A percentile compares a stretch with the other conserved stretches of the same genome.
These are phyloP conservation scores for Lordiphosa collinella DNA, from an alignment of 1,140 invertebrate genomes.

Conservation along the genomic window DNA sequence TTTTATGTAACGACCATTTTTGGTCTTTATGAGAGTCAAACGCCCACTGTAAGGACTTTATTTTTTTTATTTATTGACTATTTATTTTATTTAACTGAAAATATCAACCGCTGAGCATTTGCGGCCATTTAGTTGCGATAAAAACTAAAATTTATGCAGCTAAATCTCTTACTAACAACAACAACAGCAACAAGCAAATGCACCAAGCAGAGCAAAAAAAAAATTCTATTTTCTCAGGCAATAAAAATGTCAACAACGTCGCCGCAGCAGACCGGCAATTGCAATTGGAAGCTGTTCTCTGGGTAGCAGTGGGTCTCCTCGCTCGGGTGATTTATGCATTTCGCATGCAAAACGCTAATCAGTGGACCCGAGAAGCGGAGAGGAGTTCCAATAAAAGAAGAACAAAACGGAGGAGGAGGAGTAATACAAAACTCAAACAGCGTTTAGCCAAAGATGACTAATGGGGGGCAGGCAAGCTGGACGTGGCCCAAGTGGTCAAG, in stretches of 20 bases:
- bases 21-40: constrained; percentile 20
- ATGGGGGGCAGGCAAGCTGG: constrained; percentile 34
- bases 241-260: constrained; percentile 73
- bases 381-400: constrained; percentile 46
- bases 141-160: constrained; percentile 67
- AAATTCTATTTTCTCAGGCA: constrained; percentile 75
- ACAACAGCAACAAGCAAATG: constrained; percentile 15
- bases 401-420: constrained; percentile 11
- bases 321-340: constrained; percentile 65
- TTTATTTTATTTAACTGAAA: constrained; percentile 69
- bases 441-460: constrained; percentile 76
- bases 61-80: constrained; percentile 49
- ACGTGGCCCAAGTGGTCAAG: constrained; percentile 61
- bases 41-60: constrained; percentile 37
- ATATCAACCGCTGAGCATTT: constrained; percentile 58
- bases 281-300: constrained; percentile 23
- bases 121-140: constrained; percentile 72
- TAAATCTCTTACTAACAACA: constrained; percentile 36
- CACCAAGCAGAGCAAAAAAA: constrained; percentile 31
- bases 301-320: constrained; percentile 5
- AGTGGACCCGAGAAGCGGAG: constrained; percentile 30
- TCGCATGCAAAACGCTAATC: constrained; percentile 76
- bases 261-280: constrained; percentile 57
- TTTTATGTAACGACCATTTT: constrained; percentile 20
- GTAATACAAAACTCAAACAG: constrained; percentile 60